Percentiles rank a stretch among this genome's conserved stretches.
Conservation (phyloP, 2,113 vertebrate genomes). For the Brachypodius melanocephalos region DNA sequence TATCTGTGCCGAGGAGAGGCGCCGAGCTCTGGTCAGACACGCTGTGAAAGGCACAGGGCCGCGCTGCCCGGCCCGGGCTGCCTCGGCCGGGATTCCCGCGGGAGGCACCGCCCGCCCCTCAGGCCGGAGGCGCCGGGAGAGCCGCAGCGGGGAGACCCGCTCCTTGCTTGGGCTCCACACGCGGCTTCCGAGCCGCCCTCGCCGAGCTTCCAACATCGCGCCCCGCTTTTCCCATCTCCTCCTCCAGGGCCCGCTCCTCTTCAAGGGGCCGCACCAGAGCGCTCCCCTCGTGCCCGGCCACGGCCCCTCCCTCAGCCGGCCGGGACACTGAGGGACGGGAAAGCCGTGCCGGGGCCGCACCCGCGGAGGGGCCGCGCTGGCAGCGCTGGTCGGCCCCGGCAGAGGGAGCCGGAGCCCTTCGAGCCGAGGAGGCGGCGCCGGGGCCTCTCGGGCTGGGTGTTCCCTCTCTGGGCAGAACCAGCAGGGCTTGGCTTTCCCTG, state of each 20-base stretch:
- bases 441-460: accelerated
- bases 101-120: background rate
- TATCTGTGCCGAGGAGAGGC: background rate
- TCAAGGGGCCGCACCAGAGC: background rate
- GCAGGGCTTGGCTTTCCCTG: too few species aligned
- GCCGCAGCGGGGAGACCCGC: background rate
- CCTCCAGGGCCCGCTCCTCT: background rate
- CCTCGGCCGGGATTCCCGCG: accelerated
- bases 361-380: background rate
- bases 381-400: background rate
- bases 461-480: accelerated
- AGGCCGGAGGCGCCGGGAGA: accelerated
- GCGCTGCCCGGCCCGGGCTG: accelerated
- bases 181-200: too few species aligned
- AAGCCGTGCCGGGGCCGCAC: accelerated
- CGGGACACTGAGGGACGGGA: accelerated
- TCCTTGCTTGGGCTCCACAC: accelerated
- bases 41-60: accelerated
- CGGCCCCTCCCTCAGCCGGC: background rate
- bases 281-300: too few species aligned
- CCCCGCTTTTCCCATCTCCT: too few species aligned
- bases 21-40: background rate
- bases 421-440: background rate
- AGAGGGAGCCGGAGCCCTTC: conserved; percentile 34
- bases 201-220: accelerated